Percentiles rank a stretch among this genome's conserved stretches.
These are phyloP conservation scores for Anableps anableps DNA, from an alignment of 2,797 vertebrate genomes.

Conservation along the genomic window DNA sequence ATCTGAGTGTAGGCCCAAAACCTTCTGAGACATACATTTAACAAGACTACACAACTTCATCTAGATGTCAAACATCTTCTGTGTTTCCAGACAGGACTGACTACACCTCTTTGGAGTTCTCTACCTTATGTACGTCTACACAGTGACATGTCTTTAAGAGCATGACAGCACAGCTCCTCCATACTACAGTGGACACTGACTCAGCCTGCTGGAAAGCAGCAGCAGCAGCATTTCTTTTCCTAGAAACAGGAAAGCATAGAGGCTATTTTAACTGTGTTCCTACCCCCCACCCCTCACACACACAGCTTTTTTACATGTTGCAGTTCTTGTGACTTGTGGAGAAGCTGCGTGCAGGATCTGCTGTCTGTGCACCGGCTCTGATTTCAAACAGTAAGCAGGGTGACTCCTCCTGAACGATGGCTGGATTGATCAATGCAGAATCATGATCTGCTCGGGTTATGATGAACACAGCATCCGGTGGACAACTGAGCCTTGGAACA, in stretches of 20 bases:
- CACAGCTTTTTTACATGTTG: conserved; percentile 34
- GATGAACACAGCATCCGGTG: neutral
- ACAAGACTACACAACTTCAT: conserved; percentile 2
- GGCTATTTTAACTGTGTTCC: conserved; percentile 64
- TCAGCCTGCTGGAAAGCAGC: conserved; percentile 43
- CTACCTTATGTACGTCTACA: conserved; percentile 20
- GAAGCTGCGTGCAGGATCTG: conserved; percentile 10
- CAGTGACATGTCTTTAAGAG: conserved; percentile 27
- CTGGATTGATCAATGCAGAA: conserved; percentile 9
- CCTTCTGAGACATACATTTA: conserved; percentile 31
- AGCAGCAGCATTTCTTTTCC: conserved; percentile 56
- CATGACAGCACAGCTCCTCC: conserved; percentile 45
- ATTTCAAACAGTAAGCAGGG: conserved; percentile 14
- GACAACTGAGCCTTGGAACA: neutral
- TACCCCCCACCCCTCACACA: conserved; percentile 39
- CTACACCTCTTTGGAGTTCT: conserved; percentile 5
- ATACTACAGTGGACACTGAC: conserved; percentile 18
- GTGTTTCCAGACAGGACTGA: conserved; percentile 8
- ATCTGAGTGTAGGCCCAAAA: conserved; percentile 53
- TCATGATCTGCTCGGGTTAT: conserved; percentile 20
- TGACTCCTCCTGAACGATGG: conserved; percentile 6
- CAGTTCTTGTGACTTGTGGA: conserved; percentile 27
- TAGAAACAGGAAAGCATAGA: conserved; percentile 49
- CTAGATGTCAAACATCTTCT: neutral
- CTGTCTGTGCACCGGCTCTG: conserved; percentile 14